A percentile compares a stretch with the other conserved stretches of the same genome.
Evolutionary conservation across 1,140 invertebrate species (phyloP).

Genomic region (Belonocnema kinseyi): DNA sequence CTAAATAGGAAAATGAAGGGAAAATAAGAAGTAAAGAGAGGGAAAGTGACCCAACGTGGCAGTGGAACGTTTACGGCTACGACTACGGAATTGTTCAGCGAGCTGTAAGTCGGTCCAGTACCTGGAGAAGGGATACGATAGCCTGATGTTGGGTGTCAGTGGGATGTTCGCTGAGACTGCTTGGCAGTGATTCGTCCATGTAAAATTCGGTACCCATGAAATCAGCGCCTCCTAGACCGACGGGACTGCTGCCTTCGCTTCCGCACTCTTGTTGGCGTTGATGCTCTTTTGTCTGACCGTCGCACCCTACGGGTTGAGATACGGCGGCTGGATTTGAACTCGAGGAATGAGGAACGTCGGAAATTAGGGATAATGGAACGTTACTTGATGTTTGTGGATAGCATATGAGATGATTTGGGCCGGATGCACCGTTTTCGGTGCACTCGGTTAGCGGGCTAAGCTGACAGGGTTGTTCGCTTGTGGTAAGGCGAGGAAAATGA

Average conservation of each 20-base stretch:
- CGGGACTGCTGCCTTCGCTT: conserved; percentile 67
- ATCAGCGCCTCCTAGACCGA: conserved; percentile 74
- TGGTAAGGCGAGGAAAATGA: conserved; percentile 64
- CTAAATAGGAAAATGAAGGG: conserved; percentile 35
- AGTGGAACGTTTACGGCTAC: conserved; percentile 68
- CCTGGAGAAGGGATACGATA: conserved; percentile 81
- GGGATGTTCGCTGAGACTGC: conserved; percentile 79
- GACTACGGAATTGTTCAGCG: conserved; percentile 66
- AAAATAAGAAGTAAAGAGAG: conserved; percentile 43
- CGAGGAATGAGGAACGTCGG: conserved; percentile 60
- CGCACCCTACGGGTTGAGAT: conserved; percentile 67
- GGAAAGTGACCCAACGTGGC: conserved; percentile 50
- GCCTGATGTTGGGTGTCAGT: conserved; percentile 81
- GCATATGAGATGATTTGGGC: conserved; percentile 25
- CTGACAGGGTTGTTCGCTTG: conserved; percentile 61
- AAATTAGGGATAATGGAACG: conserved; percentile 35
- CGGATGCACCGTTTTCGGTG: conserved; percentile 56
- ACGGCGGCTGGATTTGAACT: conserved; percentile 45
- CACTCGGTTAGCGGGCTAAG: conserved; percentile 70
- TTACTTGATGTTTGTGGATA: conserved; percentile 34
- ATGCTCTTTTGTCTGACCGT: conserved; percentile 62
- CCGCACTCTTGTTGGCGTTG: conserved; percentile 55
- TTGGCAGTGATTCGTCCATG: conserved; percentile 88
- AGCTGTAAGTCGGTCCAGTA: conserved; percentile 73
- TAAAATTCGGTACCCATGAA: conserved; percentile 89